Percentiles rank a stretch among this genome's conserved stretches.
Evolutionary conservation across 2,797 vertebrate species (phyloP).

Genomic region (Eleutherodactylus coqui): DNA sequence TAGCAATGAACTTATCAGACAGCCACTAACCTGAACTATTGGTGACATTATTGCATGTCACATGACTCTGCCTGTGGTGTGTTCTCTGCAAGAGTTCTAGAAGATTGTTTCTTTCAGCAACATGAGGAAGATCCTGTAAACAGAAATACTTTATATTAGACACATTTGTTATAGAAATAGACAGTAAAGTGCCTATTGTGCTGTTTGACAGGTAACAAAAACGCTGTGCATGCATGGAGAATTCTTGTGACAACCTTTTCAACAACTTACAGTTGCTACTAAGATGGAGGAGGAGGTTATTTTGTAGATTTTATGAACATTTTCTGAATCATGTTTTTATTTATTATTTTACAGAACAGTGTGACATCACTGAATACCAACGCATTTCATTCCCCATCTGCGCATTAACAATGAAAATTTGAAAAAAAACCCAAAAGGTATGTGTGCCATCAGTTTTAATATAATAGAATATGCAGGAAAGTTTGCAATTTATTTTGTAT

Average conservation of each 20-base stretch:
- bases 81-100: too few species aligned
- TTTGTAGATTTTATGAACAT: not conserved
- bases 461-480: not conserved
- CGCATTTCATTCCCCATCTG: constrained; percentile 27
- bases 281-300: not conserved
- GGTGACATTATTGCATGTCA: too few species aligned
- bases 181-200: not conserved
- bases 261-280: not conserved
- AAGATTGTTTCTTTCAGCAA: too few species aligned
- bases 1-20: too few species aligned
- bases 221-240: not conserved
- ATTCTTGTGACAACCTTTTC: not conserved
- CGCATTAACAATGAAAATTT: constrained; percentile 49
- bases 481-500: not conserved
- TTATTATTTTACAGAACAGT: constrained; percentile 30
- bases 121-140: too few species aligned
- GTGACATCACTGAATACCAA: not conserved
- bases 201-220: not conserved
- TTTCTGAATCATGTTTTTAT: not conserved
- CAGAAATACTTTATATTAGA: not conserved
- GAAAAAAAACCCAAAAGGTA: constrained; percentile 54
- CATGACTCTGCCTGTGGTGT: too few species aligned
- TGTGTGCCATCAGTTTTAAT: not conserved
- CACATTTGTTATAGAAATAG: not conserved
- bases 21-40: too few species aligned